Conservation (phyloP, 2,888 invertebrate genomes). For the Coenonympha glycerion region DNA sequence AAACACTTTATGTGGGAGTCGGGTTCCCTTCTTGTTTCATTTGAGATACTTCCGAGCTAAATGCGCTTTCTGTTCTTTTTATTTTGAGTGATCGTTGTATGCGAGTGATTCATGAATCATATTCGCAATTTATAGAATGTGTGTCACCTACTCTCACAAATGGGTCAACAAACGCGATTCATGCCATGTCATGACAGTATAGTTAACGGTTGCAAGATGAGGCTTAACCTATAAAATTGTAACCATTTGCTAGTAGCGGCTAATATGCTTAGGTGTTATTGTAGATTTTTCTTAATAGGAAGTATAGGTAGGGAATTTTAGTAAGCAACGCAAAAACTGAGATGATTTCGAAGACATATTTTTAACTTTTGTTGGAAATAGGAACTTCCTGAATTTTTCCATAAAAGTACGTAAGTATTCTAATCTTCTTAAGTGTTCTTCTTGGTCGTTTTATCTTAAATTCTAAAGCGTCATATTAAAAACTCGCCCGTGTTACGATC, state of each 20-base stretch:
- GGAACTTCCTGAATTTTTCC: too few species aligned
- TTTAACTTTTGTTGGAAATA: too few species aligned
- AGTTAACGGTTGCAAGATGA: background rate
- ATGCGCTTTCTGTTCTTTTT: background rate
- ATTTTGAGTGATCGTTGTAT: background rate
- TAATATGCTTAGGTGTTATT: background rate
- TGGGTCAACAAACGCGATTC: background rate
- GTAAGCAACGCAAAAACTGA: too few species aligned
- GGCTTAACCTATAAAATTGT: background rate
- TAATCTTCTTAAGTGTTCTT: too few species aligned
- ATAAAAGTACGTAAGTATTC: too few species aligned
- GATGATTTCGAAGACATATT: too few species aligned
- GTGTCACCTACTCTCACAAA: background rate
- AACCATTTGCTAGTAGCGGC: too few species aligned
- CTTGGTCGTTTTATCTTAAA: too few species aligned
- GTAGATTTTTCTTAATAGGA: too few species aligned
- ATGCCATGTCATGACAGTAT: background rate
- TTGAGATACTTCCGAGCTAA: background rate
- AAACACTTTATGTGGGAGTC: background rate
- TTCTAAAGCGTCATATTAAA: too few species aligned
- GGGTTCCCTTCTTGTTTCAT: background rate
- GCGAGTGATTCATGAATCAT: background rate
- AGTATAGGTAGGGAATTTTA: too few species aligned
- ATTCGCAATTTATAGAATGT: background rate
- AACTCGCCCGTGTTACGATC: too few species aligned